Evolutionary conservation across 1,140 invertebrate genomes (phyloP), one percentile per base, ranked within the genome.

Genomic region (Nasonia longicornis): DNA sequence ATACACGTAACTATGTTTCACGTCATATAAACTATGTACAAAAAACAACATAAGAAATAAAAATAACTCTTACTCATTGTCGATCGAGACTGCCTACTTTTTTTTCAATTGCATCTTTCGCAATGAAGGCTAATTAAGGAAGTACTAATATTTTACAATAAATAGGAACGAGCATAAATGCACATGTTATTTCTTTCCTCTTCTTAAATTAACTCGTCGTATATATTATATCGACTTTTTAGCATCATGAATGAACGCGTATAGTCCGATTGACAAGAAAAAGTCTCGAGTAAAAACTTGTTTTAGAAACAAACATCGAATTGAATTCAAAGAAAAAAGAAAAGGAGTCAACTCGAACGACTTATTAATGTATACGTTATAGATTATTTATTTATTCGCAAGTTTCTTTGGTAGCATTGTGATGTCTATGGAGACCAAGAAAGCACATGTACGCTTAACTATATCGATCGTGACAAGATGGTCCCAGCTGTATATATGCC

Each of bases 381-480:
- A 85, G 82, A 84, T 85, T 87, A 88, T 87, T 87, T 87, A 86
- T 89, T 86, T 75, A 80, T 80, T 80, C 71, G 74, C 66, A 77
- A 80, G 66, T 83, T 88, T 90, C 89, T 90, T 90, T 90, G 89
- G 89, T 90, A 89, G 89, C 87, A 88, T 85, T 88, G 86, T 88
- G 86, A 87, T 88, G 87, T 85, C 85, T 89, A 86, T 85, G 84
- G 84, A 85, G 85, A 89, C 87, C 87, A 88, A 85, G 81, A 89
- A 88, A 85, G 85, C 82, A 79, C 67, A 78, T 58, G 26, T 70
- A 79, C 45, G 77, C 48, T 81, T 79, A 72, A 31, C 14, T 79
- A 42, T 52, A 82, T 74, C 73, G 80, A 86, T 87, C 84, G 86
- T 87, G 87, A 88, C 85, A 87, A 87, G 84, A 87, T 87, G 87